These are phyloP conservation scores for Invenusta paracnida DNA, from an alignment of 2,888 invertebrate species.

Conservation along the genomic window DNA sequence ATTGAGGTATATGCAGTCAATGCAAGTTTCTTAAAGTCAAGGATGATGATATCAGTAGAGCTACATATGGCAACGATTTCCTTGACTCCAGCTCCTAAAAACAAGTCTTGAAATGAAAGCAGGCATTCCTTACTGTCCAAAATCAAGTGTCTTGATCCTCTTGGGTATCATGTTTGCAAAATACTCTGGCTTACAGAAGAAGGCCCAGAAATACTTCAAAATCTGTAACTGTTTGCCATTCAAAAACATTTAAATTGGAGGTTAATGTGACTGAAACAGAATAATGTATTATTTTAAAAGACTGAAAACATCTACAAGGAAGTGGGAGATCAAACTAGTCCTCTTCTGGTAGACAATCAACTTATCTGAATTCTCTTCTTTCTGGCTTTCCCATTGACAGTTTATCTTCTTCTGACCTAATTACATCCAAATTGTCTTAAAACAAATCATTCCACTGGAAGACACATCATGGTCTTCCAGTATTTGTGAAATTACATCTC, in stretches of 20 bases:
- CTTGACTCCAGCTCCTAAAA: background rate
- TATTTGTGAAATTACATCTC: background rate
- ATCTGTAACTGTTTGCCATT: background rate
- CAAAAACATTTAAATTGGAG: background rate
- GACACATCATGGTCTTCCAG: background rate
- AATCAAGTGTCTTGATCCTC: background rate
- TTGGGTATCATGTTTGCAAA: background rate
- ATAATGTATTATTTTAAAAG: background rate
- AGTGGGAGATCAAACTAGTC: background rate
- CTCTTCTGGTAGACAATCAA: background rate
- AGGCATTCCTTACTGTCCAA: background rate
- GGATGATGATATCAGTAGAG: background rate
- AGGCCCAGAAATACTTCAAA: background rate
- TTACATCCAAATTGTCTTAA: background rate
- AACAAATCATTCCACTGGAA: background rate
- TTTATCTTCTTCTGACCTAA: background rate
- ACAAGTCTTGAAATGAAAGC: background rate
- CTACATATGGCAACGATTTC: background rate
- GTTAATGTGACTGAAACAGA: background rate
- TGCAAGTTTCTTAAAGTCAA: background rate
- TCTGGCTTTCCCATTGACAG: background rate
- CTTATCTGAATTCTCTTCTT: background rate
- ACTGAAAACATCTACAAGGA: background rate
- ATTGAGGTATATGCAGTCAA: background rate
- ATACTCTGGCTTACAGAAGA: background rate